Evolutionary conservation across 1,140 invertebrate genomes (phyloP).

Genomic region (Alviniconcha marisindica): DNA sequence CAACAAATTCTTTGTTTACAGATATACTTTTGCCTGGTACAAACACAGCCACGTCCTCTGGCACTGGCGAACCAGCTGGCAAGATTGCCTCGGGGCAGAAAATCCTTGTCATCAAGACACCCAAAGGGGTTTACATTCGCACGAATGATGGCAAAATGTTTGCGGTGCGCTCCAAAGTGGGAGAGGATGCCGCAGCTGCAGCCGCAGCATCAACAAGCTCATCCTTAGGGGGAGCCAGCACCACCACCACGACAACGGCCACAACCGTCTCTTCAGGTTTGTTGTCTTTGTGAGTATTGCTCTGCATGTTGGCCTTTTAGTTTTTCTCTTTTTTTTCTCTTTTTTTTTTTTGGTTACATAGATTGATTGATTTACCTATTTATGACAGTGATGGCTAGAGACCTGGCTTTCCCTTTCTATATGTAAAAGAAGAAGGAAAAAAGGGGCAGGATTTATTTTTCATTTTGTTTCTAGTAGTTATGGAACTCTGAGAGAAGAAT

Average conservation of each 20-base stretch:
- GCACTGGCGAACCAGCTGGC: constrained; percentile 82
- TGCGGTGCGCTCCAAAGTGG: constrained; percentile 81
- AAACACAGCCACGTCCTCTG: constrained; percentile 80
- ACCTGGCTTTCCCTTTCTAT: too few relatives aligned
- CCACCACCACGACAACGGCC: constrained; percentile 50
- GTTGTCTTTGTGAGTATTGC: constrained; percentile 11
- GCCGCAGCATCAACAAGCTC: constrained; percentile 23
- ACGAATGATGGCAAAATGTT: constrained; percentile 97
- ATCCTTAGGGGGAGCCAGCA: constrained; percentile 27
- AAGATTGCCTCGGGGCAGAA: constrained; percentile 91
- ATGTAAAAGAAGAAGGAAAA: too few relatives aligned
- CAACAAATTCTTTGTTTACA: constrained; percentile 67
- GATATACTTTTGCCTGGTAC: constrained; percentile 95
- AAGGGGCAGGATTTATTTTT: too few relatives aligned
- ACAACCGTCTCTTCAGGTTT: constrained; percentile 49
- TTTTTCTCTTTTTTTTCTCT: constrained; percentile 1
- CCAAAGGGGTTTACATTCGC: constrained; percentile 97
- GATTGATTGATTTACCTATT: too few relatives aligned
- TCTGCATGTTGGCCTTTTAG: constrained; percentile 14
- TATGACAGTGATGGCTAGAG: too few relatives aligned
- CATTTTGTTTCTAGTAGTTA: too few relatives aligned
- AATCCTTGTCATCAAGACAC: constrained; percentile 94
- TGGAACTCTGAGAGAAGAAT: too few relatives aligned
- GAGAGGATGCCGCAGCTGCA: neutral
- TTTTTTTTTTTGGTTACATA: too few relatives aligned